Evolutionary conservation across 2,797 vertebrate species (phyloP).

Genomic region (Rhynchonycteris naso): DNA sequence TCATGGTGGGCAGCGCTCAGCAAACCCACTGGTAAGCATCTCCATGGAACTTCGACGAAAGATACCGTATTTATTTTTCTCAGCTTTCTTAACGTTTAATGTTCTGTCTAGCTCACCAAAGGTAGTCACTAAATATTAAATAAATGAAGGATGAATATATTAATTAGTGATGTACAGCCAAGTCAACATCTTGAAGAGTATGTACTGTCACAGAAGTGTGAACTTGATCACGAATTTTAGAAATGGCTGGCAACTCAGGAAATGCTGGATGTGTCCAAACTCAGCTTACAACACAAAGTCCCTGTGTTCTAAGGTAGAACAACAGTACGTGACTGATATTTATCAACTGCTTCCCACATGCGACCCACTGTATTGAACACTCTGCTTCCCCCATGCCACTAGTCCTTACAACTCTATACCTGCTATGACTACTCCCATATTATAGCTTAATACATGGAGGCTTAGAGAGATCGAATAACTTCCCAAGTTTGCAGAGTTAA

Average conservation of each 20-base stretch:
- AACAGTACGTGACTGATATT: background rate
- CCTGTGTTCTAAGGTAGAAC: background rate
- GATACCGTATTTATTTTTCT: background rate
- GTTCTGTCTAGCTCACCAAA: background rate
- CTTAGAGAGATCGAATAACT: background rate
- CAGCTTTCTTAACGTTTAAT: background rate
- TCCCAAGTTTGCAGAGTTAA: background rate
- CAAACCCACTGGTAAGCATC: background rate
- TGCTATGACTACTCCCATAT: background rate
- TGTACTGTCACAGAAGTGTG: background rate
- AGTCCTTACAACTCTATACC: background rate
- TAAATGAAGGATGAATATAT: background rate
- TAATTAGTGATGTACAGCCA: background rate
- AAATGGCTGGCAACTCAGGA: background rate
- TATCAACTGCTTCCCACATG: background rate
- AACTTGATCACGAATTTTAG: background rate
- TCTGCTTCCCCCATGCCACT: background rate
- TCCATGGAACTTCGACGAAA: background rate
- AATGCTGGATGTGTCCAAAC: background rate
- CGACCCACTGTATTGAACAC: background rate
- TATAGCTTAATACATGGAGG: background rate
- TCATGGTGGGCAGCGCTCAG: fast-evolving
- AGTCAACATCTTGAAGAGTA: background rate
- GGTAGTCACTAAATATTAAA: background rate
- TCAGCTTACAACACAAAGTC: background rate